phyloP scores from a whole-genome alignment of 2,797 vertebrate genomes.

The Acanthornis magna region DNA sequence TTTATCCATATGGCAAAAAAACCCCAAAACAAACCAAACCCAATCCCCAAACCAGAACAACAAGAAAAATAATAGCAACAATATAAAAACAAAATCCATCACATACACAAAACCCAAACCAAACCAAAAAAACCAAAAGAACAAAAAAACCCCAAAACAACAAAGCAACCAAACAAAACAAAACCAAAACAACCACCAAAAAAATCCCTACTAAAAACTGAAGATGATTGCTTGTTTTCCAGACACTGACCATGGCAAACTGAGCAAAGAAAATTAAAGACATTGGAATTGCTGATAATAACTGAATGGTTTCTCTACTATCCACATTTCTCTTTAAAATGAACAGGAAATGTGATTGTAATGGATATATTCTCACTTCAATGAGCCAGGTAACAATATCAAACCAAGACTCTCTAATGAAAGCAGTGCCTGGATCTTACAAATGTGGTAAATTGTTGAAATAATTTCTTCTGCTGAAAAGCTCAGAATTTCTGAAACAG shows the following conservation, averaged over 20 bases:
- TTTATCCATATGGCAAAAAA: background rate
- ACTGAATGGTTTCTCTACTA: background rate
- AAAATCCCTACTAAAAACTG: background rate
- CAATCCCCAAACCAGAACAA: background rate
- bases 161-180: background rate
- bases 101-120: accelerated
- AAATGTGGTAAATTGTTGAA: background rate
- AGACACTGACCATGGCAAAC: slow-evolving; percentile 3
- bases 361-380: slow-evolving; percentile 18
- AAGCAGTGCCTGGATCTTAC: background rate
- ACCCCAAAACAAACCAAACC: accelerated
- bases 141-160: no score
- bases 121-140: background rate
- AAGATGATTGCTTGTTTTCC: slow-evolving; percentile 27
- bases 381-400: background rate
- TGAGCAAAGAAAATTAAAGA: slow-evolving; percentile 34
- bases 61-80: background rate
- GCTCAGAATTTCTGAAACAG: background rate
- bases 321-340: background rate
- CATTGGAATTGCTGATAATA: background rate
- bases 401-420: background rate
- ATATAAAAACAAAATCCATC: background rate
- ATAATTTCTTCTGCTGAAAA: background rate
- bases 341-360: slow-evolving; percentile 31
- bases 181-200: background rate